Evolutionary conservation across 2,888 invertebrate species (phyloP), one percentile per base, ranked within the genome.

Genomic region (Drosophila suboccidentalis): DNA sequence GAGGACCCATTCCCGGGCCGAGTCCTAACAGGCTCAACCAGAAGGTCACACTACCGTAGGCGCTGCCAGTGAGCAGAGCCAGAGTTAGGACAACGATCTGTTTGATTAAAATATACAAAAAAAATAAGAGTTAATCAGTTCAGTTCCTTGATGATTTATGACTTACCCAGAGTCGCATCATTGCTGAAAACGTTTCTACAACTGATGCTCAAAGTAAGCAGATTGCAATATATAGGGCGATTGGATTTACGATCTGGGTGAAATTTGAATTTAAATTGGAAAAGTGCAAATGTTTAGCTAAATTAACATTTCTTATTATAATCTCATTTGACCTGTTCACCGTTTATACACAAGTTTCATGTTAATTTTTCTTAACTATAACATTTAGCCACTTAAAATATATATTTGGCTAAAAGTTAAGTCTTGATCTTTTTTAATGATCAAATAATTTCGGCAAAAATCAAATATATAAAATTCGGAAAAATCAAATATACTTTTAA

Each of bases 191-290:
- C 26, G 11, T 11, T 43, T 36, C 4, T 15, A 19, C 17, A 54
- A 75, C 64, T 62, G 29, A 15, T 34, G 38, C 11, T 19, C 13
- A 22, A 43, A 9, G 2, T 3, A 39, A 13, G 0, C 9, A 1
- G 15, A 13, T 36, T 19, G 26, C 15, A 6, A 49, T 54, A 66
- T 78, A 38, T 38, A 38, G 63, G 55, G 41, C 43, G 9, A 0
- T 3, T n/a, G 1, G 9, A 10, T 51, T 22, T 43, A 39, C 22
- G 29, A 36, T 15, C 11, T 29, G 3, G 19, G 8, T 4, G n/a
- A 34, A 51, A 80, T 69, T 82, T 19, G 49, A 76, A 76, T 73
- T 51, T 63, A 63, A 3, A 79, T 63, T 55, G 3, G 8, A 75
- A 54, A 64, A 62, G 60, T 80, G 73, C 22, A 22, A 57, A 68